Percentiles rank a stretch among this genome's conserved stretches.
These are phyloP conservation scores for Carduelis carduelis DNA, from an alignment of 2,797 vertebrate genomes.

Conservation along the genomic window DNA sequence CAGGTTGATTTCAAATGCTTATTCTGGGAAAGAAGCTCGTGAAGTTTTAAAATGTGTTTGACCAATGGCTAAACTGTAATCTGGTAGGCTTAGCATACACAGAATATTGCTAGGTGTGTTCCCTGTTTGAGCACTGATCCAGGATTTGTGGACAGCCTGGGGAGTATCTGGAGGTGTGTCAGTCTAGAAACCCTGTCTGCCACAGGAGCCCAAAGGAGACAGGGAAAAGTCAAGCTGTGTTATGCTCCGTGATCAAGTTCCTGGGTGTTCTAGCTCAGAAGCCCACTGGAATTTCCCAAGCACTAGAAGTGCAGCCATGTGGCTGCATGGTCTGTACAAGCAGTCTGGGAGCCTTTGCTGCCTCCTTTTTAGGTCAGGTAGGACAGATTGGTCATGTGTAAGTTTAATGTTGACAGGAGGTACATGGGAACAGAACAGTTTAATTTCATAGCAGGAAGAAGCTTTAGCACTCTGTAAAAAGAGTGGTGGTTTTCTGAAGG, in stretches of 20 bases:
- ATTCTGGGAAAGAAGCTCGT: not conserved
- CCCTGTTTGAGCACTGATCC: not conserved
- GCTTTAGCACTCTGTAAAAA: not conserved
- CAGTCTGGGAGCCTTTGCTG: not conserved
- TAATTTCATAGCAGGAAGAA: not conserved
- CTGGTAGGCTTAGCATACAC: not conserved
- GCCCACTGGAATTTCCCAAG: not conserved
- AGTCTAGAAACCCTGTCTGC: not conserved
- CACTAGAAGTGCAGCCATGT: not conserved
- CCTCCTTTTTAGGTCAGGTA: not conserved
- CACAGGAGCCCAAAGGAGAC: not conserved
- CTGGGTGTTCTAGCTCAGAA: not conserved
- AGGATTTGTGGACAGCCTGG: not conserved
- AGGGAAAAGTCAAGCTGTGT: not conserved
- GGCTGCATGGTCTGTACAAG: not conserved
- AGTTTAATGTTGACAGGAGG: not conserved
- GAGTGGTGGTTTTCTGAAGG: not conserved
- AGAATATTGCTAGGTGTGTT: not conserved
- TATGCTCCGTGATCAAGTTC: not conserved
- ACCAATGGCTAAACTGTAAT: not conserved
- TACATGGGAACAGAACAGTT: not conserved
- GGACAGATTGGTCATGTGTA: not conserved
- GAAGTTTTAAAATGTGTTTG: not conserved
- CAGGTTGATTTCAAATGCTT: not conserved
- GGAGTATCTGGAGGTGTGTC: not conserved